Evolutionary conservation across 2,113 vertebrate genomes (phyloP), one percentile per base, ranked within the genome.

Genomic region (Cephalopterus ornatus): DNA sequence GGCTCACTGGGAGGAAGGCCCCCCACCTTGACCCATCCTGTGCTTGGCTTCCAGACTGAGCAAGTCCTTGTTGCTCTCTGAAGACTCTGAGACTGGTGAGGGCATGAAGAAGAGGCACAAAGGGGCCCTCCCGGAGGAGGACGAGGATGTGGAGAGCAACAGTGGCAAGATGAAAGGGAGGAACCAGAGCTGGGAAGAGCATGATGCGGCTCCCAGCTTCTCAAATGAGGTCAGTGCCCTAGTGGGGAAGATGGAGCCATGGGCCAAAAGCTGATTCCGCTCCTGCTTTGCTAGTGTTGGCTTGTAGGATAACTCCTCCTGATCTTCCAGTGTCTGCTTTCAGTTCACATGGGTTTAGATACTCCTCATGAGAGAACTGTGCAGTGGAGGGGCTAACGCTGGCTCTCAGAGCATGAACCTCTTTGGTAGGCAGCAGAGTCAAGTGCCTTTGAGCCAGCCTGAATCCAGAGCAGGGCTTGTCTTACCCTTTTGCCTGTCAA

Each of bases 61-160:
- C 96, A 98, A 99, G 97, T 97, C 98, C 14, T 97, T 98, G 91
- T 97, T 99, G 96, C 98, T 99, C 80, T 98, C 99, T 0, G 99
- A 99, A 63, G 99, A 99, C 95, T 99, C 98, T 3, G 99, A 99
- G 96, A 98, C 98, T 28, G 99, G 99, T 4, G 98, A 99, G 16
- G 98, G 98, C 68, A 97, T 98, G 89, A 98, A 98, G 95, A 99
- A 99, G 95, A 98, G 98, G 85, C 98, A 99, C 92, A 97, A 98
- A 42, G 97, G 97, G 49, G 97, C 98, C 68, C 97, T 98, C 89
- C 98, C 98, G 0, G 99, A 98, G 56, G 99, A 99, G 28, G 98
- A 99, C 0, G 99, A 99, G 21, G 98, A 98, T 26, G 56, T 85
- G 32, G 99, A 99, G 47, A 92, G 97, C 41, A 85, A 96, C 53